Base-by-base conservation (phyloP, 2,113 vertebrate species). In the Pavo muticus region DNA sequence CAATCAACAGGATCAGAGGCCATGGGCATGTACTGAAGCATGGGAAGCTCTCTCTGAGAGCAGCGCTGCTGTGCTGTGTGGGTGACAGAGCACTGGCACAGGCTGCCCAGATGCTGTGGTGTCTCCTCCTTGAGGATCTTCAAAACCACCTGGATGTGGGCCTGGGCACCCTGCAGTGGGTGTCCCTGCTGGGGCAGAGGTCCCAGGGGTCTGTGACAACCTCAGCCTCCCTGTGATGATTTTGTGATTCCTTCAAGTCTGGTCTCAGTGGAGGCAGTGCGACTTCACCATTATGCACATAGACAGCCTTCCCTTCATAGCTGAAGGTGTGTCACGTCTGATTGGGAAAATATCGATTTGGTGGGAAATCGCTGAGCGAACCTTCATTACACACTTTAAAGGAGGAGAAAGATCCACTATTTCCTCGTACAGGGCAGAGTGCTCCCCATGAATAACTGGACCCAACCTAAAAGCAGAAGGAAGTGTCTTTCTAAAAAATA, bases 401-500 rank as follows among this genome's bases (percentile, higher is more conserved):
- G 84, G 39, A 90, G 71, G 21, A 63, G 71, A 69, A 69, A 83
- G 87, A 93, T 84, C 88, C 87, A 70, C n/a, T 0, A 2, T 88
- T 91, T 95, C 93, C 67, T 95, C 4, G 1, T 75, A 57, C 24
- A 54, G 77, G 81, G 40, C 20, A 9, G 21, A 45, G 84, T 94
- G 60, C 52, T 95, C 91, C 75, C 64, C 4, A 2, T 88, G 88
- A 96, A 95, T 81, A 95, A 83, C 72, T 88, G 72, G 63, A 93
- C 83, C 77, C 92, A 92, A 84, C 90, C 83, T 92, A 93, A 81
- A 84, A 30, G 84, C 44, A 94, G 90, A 57, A 93, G 95, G 94
- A 96, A 96, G 93, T 94, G 32, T n/a, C 37, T 40, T 69, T 64
- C 39, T 69, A 95, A 95, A 94, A 92, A 86, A 93, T 14, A 94